A percentile compares a stretch with the other conserved stretches of the same genome.
Conservation (phyloP, 2,113 vertebrate genomes). For the Hucho hucho region DNA sequence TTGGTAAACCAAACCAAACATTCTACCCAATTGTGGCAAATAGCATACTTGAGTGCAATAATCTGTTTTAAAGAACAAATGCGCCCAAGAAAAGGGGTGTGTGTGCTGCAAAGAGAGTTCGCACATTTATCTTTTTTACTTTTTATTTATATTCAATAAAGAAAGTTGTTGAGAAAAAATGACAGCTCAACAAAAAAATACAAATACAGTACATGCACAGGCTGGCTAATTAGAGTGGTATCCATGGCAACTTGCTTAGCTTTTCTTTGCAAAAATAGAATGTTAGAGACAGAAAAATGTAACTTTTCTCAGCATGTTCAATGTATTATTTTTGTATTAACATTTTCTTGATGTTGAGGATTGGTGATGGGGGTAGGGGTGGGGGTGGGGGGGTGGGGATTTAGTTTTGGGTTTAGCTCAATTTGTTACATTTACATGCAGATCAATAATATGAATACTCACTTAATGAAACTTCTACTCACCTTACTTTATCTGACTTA, state of each 20-base stretch:
- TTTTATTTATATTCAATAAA: slow-evolving; percentile 1
- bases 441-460: no score
- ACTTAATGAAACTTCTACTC: no score
- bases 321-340: background rate
- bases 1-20: no score
- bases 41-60: no score
- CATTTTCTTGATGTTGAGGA: background rate
- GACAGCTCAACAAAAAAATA: background rate
- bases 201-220: background rate
- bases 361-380: background rate
- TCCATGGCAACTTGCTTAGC: slow-evolving; percentile 9
- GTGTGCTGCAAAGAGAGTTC: background rate
- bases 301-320: background rate
- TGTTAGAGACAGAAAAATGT: background rate
- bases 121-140: slow-evolving; percentile 3
- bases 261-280: slow-evolving; percentile 12
- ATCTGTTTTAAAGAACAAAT: background rate
- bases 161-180: background rate
- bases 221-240: slow-evolving; percentile 13
- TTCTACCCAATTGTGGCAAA: no score
- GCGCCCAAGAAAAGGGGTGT: background rate
- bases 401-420: no score
- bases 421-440: no score
- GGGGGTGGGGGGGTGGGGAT: no score
- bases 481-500: no score